Base-by-base conservation (phyloP, 2,888 invertebrate species). In the Pandemis cinnamomeana region DNA sequence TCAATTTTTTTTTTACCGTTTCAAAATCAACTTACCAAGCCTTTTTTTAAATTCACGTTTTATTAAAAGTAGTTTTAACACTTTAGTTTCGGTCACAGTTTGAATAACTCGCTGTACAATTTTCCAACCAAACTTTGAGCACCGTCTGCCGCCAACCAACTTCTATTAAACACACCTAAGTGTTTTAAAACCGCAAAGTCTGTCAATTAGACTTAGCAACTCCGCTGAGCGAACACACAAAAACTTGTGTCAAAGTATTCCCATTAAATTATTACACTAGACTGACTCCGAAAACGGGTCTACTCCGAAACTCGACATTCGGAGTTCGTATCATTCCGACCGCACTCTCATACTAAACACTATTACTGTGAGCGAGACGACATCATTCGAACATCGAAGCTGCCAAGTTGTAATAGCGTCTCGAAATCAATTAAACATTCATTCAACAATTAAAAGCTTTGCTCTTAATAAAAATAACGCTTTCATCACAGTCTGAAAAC, bases 121-220 rank as follows among this genome's bases (percentile, higher is more conserved):
- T 64, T 51, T 60, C 48, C 7, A 86, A 83, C 80, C 82, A 86
- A 87, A 58, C 64, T 36, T 41, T 60, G 58, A 66, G 46, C 64
- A 55, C 48, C 66, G 48, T n/a, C 58, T 67, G 44, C 55, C 15
- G 51, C n/a, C 41, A 60, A 46, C 41, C 48, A 58, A 46, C 71
- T 8, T 55, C 5, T 8, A 41, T 61, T 61, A n/a, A 41, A 41
- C 42, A 46, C 44, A 64, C 77, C 78, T 75, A 77, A 80, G 82
- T 82, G 84, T 84, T 79, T 81, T 77, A 77, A 77, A 73, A 60
- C 53, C 60, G n/a, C 42, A 8, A 55, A 55, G 69, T 60, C 73
- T 69, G 69, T 73, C 69, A 73, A 73, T 69, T 73, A 71, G 73
- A 71, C 71, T 77, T 69, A 10, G 10, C 11, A 72, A 72, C 72